These are phyloP conservation scores for Thalpophila matura DNA, from an alignment of 2,888 invertebrate genomes.

Conservation along the genomic window DNA sequence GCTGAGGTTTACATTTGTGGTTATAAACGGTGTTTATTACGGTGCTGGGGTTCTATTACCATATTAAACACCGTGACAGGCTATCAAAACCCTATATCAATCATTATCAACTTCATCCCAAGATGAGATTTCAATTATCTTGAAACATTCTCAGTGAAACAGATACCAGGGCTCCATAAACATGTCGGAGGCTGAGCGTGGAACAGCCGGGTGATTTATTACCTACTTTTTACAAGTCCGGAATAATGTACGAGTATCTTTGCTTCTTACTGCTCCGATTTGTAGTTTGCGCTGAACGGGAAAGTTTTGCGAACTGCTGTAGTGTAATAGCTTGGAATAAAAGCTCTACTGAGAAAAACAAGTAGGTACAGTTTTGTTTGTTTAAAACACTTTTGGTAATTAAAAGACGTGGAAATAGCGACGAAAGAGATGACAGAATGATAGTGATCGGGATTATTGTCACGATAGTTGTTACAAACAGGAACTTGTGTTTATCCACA, in stretches of 20 bases:
- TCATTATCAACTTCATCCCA: slow-evolving; percentile 33
- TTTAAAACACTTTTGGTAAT: too few species aligned
- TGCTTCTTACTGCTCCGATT: slow-evolving; percentile 45
- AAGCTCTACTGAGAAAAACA: slow-evolving; percentile 9
- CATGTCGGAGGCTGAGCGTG: slow-evolving; percentile 38
- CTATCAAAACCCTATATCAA: slow-evolving; percentile 10
- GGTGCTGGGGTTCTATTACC: neutral
- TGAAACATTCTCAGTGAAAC: slow-evolving; percentile 32
- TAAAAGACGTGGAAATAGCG: too few species aligned
- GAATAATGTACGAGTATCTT: slow-evolving; percentile 55
- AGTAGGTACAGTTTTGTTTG: neutral
- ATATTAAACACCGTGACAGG: slow-evolving; percentile 4
- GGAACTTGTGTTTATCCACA: neutral
- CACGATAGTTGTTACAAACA: too few species aligned
- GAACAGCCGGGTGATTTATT: slow-evolving; percentile 59
- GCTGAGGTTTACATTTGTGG: neutral
- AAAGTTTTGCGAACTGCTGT: slow-evolving; percentile 34
- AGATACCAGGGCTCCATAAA: slow-evolving; percentile 58
- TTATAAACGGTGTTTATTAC: too few species aligned
- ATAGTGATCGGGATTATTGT: too few species aligned
- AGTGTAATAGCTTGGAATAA: slow-evolving; percentile 30
- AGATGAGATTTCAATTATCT: slow-evolving; percentile 44
- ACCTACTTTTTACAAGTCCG: slow-evolving; percentile 57
- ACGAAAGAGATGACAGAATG: too few species aligned
- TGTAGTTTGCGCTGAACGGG: slow-evolving; percentile 33